Evolutionary conservation across 2,888 invertebrate species (phyloP).

Genomic region (Oligia fasciuncula): DNA sequence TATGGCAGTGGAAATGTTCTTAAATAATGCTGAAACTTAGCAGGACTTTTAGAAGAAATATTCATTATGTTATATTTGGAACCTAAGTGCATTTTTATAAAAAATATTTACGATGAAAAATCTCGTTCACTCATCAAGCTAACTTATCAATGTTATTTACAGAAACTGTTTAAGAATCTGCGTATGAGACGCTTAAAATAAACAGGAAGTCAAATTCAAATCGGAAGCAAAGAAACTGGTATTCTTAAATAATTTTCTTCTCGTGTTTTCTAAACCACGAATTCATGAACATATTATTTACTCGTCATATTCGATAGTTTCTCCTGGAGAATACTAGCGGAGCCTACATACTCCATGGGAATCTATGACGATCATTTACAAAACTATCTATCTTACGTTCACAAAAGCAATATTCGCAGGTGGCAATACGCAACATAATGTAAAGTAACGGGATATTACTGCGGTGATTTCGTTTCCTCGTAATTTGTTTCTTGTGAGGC

Average conservation of each 20-base stretch:
- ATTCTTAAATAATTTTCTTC: background rate
- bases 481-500: slow-evolving; percentile 85
- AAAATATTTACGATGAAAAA: slow-evolving; percentile 35
- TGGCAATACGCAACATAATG: slow-evolving; percentile 50
- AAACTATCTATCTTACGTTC: slow-evolving; percentile 18
- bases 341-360: too few species aligned
- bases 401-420: slow-evolving; percentile 41
- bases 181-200: slow-evolving; percentile 17
- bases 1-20: background rate
- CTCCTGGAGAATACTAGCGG: background rate
- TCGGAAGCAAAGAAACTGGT: background rate
- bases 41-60: background rate
- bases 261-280: background rate
- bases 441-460: slow-evolving; percentile 64
- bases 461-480: slow-evolving; percentile 81
- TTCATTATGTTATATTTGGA: background rate
- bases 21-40: background rate
- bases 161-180: background rate
- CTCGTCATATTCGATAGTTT: background rate
- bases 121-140: slow-evolving; percentile 43
- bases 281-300: background rate
- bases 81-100: background rate
- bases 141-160: slow-evolving; percentile 31
- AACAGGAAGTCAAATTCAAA: slow-evolving; percentile 1
- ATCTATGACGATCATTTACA: slow-evolving; percentile 21